A percentile compares a stretch with the other conserved stretches of the same genome.
Evolutionary conservation across 92 coral and sea anemone genomes (phyloP).

Genomic region (Siderastrea radians): DNA sequence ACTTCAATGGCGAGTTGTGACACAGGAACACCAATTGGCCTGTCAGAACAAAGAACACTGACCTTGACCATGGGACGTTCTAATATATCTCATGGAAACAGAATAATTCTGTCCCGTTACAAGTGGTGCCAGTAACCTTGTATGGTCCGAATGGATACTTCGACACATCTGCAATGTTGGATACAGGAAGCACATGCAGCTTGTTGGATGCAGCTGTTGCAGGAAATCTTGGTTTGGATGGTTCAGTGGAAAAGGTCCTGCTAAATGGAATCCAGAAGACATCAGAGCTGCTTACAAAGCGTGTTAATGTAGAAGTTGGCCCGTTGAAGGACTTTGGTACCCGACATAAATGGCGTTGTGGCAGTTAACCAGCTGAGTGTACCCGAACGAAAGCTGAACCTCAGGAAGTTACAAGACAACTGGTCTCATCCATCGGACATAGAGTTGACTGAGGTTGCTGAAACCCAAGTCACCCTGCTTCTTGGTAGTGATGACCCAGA

Average conservation of each 20-base stretch:
- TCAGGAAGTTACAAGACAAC: constrained; percentile 38
- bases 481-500: constrained; percentile 64
- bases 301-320: constrained; percentile 48
- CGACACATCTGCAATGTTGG: constrained; percentile 57
- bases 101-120: constrained; percentile 42
- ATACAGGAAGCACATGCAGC: constrained; percentile 70
- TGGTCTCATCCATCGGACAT: constrained; percentile 60
- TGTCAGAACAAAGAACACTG: neutral
- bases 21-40: neutral
- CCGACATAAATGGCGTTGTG: constrained; percentile 43
- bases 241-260: constrained; percentile 47
- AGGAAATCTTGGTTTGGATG: constrained; percentile 56
- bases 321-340: constrained; percentile 35
- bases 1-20: neutral
- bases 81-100: constrained; percentile 26
- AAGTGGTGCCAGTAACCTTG: constrained; percentile 57
- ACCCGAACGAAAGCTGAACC: constrained; percentile 33
- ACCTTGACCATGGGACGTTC: constrained; percentile 20
- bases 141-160: constrained; percentile 66
- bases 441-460: constrained; percentile 53
- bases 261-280: constrained; percentile 62
- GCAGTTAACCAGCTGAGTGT: constrained; percentile 55
- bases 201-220: constrained; percentile 53
- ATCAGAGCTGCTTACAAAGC: constrained; percentile 41
- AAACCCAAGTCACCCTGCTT: constrained; percentile 48